Evolutionary conservation across 2,797 vertebrate genomes (phyloP).

Genomic region (Coracias cyanogaster): DNA sequence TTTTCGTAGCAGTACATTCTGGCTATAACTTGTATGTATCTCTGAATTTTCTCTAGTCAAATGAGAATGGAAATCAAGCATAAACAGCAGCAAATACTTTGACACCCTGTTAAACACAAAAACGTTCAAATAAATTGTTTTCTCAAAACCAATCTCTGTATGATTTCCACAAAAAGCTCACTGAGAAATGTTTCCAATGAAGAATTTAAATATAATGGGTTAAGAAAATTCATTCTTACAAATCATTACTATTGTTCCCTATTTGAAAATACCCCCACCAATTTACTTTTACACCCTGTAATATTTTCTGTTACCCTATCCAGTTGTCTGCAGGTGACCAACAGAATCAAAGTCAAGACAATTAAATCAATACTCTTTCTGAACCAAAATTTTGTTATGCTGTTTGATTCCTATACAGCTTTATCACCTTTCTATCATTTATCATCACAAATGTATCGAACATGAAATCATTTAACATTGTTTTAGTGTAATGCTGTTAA

Average conservation of each 20-base stretch:
- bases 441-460: not conserved
- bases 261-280: not conserved
- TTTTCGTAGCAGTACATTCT: not conserved
- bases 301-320: not conserved
- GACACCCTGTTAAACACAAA: not conserved
- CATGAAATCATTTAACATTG: not conserved
- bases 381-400: not conserved
- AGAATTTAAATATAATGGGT: not conserved
- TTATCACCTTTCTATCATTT: not conserved
- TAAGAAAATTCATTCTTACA: not conserved
- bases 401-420: not conserved
- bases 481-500: not conserved
- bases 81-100: not conserved
- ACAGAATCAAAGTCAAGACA: not conserved
- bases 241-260: not conserved
- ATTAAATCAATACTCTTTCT: not conserved
- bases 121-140: not conserved
- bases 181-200: not conserved
- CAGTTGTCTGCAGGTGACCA: not conserved
- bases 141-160: not conserved
- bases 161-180: not conserved
- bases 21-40: not conserved
- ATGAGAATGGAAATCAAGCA: not conserved
- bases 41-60: not conserved
- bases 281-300: not conserved